Evolutionary conservation across 1,140 invertebrate species (phyloP), one percentile per base, ranked within the genome.

Genomic region (Ceratina calcarata): DNA sequence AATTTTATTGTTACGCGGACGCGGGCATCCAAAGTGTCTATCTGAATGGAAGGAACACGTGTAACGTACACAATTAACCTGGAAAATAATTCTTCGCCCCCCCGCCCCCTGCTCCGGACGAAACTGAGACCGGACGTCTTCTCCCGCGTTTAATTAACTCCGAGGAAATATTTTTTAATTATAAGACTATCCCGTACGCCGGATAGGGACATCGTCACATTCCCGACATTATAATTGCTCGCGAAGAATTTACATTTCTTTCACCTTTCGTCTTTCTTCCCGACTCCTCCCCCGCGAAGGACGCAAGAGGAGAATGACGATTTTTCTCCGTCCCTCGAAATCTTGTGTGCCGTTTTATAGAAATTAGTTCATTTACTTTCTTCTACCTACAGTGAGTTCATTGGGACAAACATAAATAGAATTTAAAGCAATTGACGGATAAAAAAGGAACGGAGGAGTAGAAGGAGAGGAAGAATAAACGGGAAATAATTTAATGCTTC

Each of bases 141-240:
- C 67, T 32, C 27, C 49, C 67, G 60, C 81, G 87, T 89, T 90
- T 90, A 90, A 90, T 90, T 90, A 90, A 90, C 85, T 90, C 81
- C 75, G 27, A 82, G 86, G 85, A 87, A 89, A 89, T 83, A 87
- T 89, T 83, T 87, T 89, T 89, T 88, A 89, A 89, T 89, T 88
- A 87, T 81, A 86, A 82, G 67, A 86, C 60, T 75, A 78, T 81
- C 76, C 61, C 58, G 73, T n/a, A 62, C 65, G 69, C 53, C 70
- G 57, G 73, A 57, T 20, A 27, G n/a, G 76, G 37, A 79, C 68
- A 13, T 24, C 51, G 51, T 75, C 75, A 53, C 82, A 81, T 87
- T 80, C 27, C 74, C 81, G 45, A 78, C 86, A 68, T 86, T 84
- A 81, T 82, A 87, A 88, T 82, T 82, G 75, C 67, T 57, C 20